Base-by-base conservation (phyloP, 2,113 vertebrate genomes). In the Malurus melanocephalus region DNA sequence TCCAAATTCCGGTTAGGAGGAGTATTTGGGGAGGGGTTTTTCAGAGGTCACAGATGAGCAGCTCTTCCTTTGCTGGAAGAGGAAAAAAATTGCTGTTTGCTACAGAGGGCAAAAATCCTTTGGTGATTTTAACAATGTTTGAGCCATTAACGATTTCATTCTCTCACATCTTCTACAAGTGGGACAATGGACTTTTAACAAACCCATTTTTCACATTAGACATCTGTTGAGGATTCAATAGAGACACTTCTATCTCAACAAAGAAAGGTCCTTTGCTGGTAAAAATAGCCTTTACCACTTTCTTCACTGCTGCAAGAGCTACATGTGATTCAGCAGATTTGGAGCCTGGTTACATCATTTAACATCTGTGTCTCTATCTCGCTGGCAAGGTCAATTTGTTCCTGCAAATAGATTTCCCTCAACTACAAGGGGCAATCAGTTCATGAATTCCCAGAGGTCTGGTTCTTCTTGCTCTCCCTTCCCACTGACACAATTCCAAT, bases 311-410 rank as follows among this genome's bases (percentile, higher is more conserved):
- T 73, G 52, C 68, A 76, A 59, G 69, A 48, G 65, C 53, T 33
- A 71, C 48, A 33, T 46, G 79, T 73, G 74, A 82, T 92, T 93
- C 88, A 69, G 89, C 68, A 91, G 73, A 76, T 94, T 52, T 81
- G 77, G 84, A 95, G 90, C 80, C 59, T 66, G 21, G 48, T 95
- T 94, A 51, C 85, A 93, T 94, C 81, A 90, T 75, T 87, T 95
- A 65, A 42, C 81, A 93, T 90, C 89, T 80, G 51, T 77, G 45
- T 79, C 85, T 89, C 81, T 92, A 19, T 91, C 53, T 68, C 45
- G 27, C 77, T 94, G 80, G 88, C 87, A 96, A 94, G 95, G 94
- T 94, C 94, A 94, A 92, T 94, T 94, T 95, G 71, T 60, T 93
- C 79, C 85, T 90, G 35, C 80, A 94, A 88, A 94, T 91, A 94